Percentiles rank a stretch among this genome's conserved stretches.
Evolutionary conservation across 2,113 vertebrate species (phyloP).

Genomic region (Acanthochromis polyacanthus): DNA sequence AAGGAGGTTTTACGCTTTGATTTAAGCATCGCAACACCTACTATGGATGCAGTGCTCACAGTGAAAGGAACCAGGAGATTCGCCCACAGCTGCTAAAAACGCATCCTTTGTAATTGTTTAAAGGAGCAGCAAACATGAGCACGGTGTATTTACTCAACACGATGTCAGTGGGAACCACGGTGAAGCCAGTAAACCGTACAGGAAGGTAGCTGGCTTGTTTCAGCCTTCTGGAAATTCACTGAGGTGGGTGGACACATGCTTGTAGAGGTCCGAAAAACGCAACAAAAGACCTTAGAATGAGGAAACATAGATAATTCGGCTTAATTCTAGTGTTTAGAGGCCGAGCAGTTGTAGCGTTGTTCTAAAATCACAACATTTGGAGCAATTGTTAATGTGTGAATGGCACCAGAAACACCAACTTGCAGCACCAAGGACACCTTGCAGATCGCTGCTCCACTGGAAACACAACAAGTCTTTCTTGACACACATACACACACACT

Average conservation of each 20-base stretch:
- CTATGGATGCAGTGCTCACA: conserved; percentile 5
- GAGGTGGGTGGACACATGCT: conserved; percentile 34
- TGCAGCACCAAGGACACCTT: not conserved
- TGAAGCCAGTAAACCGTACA: conserved; percentile 33
- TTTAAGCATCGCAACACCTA: conserved; percentile 22
- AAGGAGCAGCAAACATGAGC: conserved; percentile 31
- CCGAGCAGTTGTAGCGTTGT: not conserved
- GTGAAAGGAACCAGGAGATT: conserved; percentile 27
- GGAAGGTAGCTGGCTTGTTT: conserved; percentile 8
- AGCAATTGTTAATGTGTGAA: not conserved
- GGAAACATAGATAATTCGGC: not conserved
- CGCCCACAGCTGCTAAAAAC: conserved; percentile 59
- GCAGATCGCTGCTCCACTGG: not conserved
- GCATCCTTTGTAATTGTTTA: conserved; percentile 40
- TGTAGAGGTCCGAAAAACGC: conserved; percentile 11
- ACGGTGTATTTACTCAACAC: conserved; percentile 19
- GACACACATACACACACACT: conserved; percentile 6
- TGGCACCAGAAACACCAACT: not conserved
- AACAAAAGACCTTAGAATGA: conserved; percentile 8
- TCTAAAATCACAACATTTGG: not conserved
- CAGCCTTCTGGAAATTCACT: not conserved
- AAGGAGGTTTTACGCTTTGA: conserved; percentile 4
- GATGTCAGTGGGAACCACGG: conserved; percentile 15
- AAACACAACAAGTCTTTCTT: conserved; percentile 4
- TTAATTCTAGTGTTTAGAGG: not conserved